Evolutionary conservation across 2,113 vertebrate species (phyloP), one percentile per base, ranked within the genome.

Genomic region (Gyps fulvus): DNA sequence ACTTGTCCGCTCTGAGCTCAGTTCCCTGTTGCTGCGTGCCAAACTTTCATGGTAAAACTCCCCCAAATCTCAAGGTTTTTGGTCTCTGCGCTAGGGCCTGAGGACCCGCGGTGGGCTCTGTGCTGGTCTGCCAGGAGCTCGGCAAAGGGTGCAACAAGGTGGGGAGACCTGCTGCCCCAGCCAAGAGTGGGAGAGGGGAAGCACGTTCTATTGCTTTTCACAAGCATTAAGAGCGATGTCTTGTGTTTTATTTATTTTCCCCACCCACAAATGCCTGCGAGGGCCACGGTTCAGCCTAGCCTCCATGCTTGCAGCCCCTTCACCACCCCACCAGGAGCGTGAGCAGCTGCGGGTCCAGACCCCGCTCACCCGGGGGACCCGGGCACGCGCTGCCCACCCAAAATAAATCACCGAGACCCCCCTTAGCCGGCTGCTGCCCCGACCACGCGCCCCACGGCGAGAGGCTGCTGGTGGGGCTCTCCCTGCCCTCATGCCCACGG

Each of bases 391-490:
- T 62, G 52, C 16, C 57, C 32, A 17, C 45, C 29, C 78, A 8
- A 26, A 86, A 26, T 7, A 34, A 43, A 72, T 32, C 66, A 2
- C 36, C 3, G 2, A 0, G 5, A 4, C 52, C 21, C 21, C 11
- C 57, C 45, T 9, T 1, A 16, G 42, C 26, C 42, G n/a, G 6
- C 52, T 10, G 29, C 63, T 86, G 62, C 23, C 42, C 83, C 2
- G 0, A 25, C 19, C 31, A 2, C 1, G 1, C 1, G 1, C 38
- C 49, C 43, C 2, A 0, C 5, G n/a, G 50, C 2, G 1, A 13
- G 71, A n/a, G 16, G 83, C 49, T n/a, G 43, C 69, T 70, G 87
- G 31, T 1, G 5, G 31, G 63, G 62, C n/a, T 73, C 42, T 93
- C 55, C 79, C 74, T 90, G 89, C 76, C 85, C 71, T 74, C 11